Base-by-base conservation (phyloP, 1,140 invertebrate species). In the Rhagoletis zephyria region DNA sequence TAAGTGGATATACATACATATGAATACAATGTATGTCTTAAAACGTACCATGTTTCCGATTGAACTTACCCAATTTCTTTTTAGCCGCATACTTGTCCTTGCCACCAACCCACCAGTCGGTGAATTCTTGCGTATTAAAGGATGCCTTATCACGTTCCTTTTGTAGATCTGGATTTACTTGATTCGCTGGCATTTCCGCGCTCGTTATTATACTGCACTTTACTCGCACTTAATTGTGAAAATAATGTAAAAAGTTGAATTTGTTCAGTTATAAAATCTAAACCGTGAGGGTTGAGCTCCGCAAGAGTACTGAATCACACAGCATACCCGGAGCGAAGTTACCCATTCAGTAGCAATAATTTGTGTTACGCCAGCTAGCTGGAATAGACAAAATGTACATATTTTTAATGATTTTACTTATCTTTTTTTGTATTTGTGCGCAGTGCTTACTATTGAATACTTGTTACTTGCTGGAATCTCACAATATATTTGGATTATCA, bases 101-200 rank as follows among this genome's bases (percentile, higher is more conserved):
- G 59, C 95, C 95, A 48, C 97, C 97, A 93, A 97, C 96, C 60
- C 97, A 93, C 86, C 97, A 94, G 92, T 96, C 93, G 0, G 96
- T 97, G 87, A 98, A 93, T 93, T 98, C 97, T 87, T 93, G 91
- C 2, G 95, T 93, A 92, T 96, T 93, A 91, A 98, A 97, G 2
- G 94, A 95, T 88, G 96, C 97, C 88, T 95, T 95, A 42, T 95
- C 92, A 87, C 97, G 94, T 93, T 98, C 97, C 87, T 94, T 95
- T 89, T 94, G 93, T 86, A 98, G 93, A 94, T 97, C 97, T 12
- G 90, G 89, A 89, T 93, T 92, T 12, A 93, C 88, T n/a, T 89
- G 89, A 16, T 88, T 88, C 0, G 90, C 4, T 42, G 85, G 59
- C 85, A 85, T 85, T 85, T 85, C 63, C 3, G 42, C 3, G 16